Conservation (phyloP, 2,113 vertebrate species). For the Psittacus erithacus region DNA sequence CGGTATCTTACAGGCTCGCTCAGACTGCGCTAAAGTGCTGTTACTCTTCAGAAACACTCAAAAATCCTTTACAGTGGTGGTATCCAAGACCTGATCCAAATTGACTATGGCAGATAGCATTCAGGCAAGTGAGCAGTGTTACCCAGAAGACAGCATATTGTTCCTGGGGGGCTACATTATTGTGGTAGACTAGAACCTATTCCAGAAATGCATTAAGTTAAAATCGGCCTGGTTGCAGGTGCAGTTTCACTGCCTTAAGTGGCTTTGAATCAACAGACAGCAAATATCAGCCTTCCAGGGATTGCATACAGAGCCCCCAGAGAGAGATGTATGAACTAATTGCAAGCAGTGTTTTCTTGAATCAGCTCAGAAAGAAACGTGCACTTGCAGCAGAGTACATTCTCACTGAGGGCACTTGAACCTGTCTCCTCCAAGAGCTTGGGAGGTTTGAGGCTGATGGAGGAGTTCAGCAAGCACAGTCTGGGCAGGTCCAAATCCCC, state of each 20-base stretch:
- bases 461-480: background rate
- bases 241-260: slow-evolving; percentile 21
- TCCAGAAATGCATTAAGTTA: slow-evolving; percentile 46
- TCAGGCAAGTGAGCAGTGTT: slow-evolving; percentile 19
- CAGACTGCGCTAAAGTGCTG: background rate
- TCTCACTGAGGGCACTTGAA: background rate
- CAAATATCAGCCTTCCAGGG: background rate
- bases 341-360: background rate
- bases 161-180: slow-evolving; percentile 28
- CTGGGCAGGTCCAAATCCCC: background rate
- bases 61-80: background rate
- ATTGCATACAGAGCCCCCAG: background rate
- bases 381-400: background rate
- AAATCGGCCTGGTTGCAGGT: background rate
- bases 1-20: background rate
- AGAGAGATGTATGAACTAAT: background rate
- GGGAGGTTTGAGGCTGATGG: background rate
- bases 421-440: background rate
- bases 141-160: background rate
- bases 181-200: background rate
- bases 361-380: background rate
- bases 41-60: background rate
- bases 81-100: slow-evolving; percentile 31
- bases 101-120: slow-evolving; percentile 37
- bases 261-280: background rate